phyloP scores from a whole-genome alignment of 1,140 invertebrate genomes.

The Euura lappo region DNA sequence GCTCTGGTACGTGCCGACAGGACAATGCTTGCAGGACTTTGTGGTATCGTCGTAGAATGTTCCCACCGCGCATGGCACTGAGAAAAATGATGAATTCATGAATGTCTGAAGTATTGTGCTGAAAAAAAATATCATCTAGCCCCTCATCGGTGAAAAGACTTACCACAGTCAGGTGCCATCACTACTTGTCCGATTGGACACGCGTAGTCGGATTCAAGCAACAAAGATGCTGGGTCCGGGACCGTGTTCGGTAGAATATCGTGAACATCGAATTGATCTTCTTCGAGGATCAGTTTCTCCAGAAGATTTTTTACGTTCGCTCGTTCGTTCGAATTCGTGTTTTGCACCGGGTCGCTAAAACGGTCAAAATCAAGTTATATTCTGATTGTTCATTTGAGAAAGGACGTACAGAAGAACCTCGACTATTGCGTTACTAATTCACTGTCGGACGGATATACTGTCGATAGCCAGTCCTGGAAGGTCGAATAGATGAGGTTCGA shows the following conservation, averaged over 20 bases:
- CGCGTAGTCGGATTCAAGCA: constrained; percentile 87
- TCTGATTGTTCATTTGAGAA: neutral
- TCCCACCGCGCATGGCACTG: constrained; percentile 94
- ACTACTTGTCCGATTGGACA: constrained; percentile 93
- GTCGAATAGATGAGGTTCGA: too few relatives aligned
- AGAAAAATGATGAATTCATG: constrained; percentile 31
- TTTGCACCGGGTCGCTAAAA: constrained; percentile 86
- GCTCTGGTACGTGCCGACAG: constrained; percentile 91
- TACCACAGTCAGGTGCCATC: constrained; percentile 88
- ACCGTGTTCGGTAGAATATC: constrained; percentile 93
- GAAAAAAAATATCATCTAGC: constrained; percentile 8
- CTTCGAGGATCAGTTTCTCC: constrained; percentile 87
- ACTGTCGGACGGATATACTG: too few relatives aligned
- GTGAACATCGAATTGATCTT: constrained; percentile 90
- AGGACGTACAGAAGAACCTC: too few relatives aligned
- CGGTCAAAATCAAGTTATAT: constrained; percentile 13
- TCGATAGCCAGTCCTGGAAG: too few relatives aligned
- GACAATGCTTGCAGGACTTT: constrained; percentile 83
- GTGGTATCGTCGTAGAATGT: constrained; percentile 82
- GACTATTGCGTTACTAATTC: constrained; percentile 12
- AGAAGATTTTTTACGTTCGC: constrained; percentile 82
- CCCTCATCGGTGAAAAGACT: constrained; percentile 34
- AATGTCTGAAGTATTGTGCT: neutral
- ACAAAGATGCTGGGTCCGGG: constrained; percentile 87
- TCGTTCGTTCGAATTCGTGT: constrained; percentile 85